These are phyloP conservation scores for Halocynthia roretzi DNA, from an alignment of 23 tunicate species.

Conservation along the genomic window DNA sequence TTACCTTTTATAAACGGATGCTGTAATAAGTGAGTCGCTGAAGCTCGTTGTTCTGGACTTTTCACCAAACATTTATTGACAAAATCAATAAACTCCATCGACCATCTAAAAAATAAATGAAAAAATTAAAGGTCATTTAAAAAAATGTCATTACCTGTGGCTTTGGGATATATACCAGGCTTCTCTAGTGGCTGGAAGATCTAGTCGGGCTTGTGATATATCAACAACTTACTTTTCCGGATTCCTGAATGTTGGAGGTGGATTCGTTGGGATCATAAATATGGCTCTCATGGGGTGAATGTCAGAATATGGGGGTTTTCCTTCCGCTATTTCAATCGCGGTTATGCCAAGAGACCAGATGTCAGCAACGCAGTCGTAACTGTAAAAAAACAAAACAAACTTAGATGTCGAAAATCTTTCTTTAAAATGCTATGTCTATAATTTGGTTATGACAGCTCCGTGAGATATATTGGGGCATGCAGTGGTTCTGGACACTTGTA, in stretches of 20 bases:
- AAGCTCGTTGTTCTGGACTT: constrained; percentile 83
- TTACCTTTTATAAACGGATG: constrained; percentile 66
- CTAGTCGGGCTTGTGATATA: not conserved
- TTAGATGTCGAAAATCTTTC: not conserved
- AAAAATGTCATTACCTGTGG: not conserved
- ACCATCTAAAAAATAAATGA: not conserved
- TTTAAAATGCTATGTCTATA: too few species aligned
- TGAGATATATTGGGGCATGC: too few species aligned
- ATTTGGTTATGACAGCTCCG: too few species aligned
- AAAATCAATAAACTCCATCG: not conserved
- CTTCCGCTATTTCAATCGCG: constrained; percentile 97
- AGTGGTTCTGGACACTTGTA: too few species aligned
- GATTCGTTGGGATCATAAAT: constrained; percentile 91
- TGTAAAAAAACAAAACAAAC: constrained; percentile 10
- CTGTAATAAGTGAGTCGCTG: constrained; percentile 80
- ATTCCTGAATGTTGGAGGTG: constrained; percentile 93
- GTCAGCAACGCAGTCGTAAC: constrained; percentile 98
- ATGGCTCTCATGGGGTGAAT: constrained; percentile 97
- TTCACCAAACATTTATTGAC: constrained; percentile 91
- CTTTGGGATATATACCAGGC: not conserved
- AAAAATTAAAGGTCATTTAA: not conserved
- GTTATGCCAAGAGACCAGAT: constrained; percentile 99
- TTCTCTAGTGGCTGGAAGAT: not conserved
- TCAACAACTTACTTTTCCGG: constrained; percentile 92
- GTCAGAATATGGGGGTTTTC: constrained; percentile 97